phyloP scores from a whole-genome alignment of 1,140 invertebrate species.

The Drosophila pseudoananassae region DNA sequence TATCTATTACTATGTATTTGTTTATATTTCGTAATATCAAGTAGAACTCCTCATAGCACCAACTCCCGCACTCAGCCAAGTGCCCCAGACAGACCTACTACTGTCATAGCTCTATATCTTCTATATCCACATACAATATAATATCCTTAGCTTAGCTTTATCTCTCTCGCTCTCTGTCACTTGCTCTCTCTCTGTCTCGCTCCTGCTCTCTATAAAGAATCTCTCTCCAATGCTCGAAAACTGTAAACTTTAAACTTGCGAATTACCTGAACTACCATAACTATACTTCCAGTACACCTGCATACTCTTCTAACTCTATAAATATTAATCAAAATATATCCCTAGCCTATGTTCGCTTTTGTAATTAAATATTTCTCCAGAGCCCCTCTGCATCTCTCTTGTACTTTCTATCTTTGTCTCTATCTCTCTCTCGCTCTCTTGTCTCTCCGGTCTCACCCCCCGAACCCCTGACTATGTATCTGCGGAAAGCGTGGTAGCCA shows the following conservation, averaged over 20 bases:
- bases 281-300: constrained; percentile 48
- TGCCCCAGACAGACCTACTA: constrained; percentile 46
- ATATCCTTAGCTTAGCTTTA: constrained; percentile 37
- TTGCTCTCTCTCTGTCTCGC: constrained; percentile 17
- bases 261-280: constrained; percentile 27
- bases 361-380: constrained; percentile 60
- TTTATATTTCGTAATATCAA: constrained; percentile 39
- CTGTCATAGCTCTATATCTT: constrained; percentile 32
- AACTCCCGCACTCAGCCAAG: constrained; percentile 31
- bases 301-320: constrained; percentile 40
- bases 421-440: constrained; percentile 22
- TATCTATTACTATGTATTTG: constrained; percentile 57
- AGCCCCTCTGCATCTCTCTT: constrained; percentile 39
- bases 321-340: constrained; percentile 11
- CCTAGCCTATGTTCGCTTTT: constrained; percentile 54
- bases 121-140: constrained; percentile 20
- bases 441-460: constrained; percentile 24
- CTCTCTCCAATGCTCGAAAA: constrained; percentile 32
- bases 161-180: constrained; percentile 31
- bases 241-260: constrained; percentile 39
- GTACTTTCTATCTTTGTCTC: constrained; percentile 15
- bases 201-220: constrained; percentile 14
- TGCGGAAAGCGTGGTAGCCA: constrained; percentile 43
- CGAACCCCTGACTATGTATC: constrained; percentile 37
- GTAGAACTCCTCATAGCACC: constrained; percentile 48